Evolutionary conservation across 1,140 invertebrate genomes (phyloP).

Genomic region (Nasonia longicornis): DNA sequence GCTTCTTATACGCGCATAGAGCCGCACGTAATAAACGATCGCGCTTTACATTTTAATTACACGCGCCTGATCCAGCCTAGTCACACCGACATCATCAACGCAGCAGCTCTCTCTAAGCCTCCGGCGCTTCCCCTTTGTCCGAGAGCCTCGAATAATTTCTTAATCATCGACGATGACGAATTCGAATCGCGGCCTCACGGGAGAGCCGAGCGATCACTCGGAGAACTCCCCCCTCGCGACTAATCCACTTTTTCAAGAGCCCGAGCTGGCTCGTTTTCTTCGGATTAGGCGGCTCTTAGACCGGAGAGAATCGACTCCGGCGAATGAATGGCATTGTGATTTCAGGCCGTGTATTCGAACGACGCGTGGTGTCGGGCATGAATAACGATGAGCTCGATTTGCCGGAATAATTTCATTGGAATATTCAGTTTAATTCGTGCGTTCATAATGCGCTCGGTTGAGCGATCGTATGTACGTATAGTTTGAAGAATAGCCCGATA

Average conservation of each 20-base stretch:
- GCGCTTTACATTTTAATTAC: too few relatives aligned
- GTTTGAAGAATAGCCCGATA: too few relatives aligned
- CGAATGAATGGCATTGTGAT: constrained; percentile 22
- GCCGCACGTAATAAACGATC: too few relatives aligned
- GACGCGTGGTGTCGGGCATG: constrained; percentile 9
- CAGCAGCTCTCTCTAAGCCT: neutral
- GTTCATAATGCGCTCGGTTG: neutral
- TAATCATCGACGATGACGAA: constrained; percentile 40
- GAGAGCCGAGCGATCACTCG: neutral
- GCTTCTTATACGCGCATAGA: too few relatives aligned
- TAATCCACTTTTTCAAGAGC: constrained; percentile 25
- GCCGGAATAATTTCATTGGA: constrained; percentile 9
- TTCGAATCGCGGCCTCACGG: neutral
- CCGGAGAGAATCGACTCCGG: neutral
- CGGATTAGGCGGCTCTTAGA: neutral
- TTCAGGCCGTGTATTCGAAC: neutral
- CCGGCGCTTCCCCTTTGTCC: neutral
- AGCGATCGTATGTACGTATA: neutral
- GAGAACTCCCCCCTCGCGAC: neutral
- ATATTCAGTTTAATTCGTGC: constrained; percentile 8
- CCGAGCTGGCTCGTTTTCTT: neutral
- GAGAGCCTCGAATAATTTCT: constrained; percentile 1
- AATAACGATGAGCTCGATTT: constrained; percentile 10
- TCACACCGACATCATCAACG: too few relatives aligned
- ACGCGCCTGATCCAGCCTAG: too few relatives aligned